phyloP scores from a whole-genome alignment of 1,140 invertebrate genomes.

The Paralvinella palmiformis region DNA sequence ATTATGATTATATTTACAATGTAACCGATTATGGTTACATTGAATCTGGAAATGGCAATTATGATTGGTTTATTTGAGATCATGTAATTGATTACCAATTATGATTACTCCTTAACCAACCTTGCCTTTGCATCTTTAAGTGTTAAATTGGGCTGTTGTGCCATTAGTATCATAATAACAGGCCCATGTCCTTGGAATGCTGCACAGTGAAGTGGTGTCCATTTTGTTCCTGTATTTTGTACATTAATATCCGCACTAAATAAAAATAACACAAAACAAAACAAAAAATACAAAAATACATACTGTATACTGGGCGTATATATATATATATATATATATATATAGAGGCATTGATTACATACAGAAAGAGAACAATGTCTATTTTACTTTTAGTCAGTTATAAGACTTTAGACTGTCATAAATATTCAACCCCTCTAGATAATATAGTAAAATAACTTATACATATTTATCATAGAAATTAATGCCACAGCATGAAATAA shows the following conservation, averaged over 20 bases:
- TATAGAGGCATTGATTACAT: background rate
- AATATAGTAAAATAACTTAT: background rate
- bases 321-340: background rate
- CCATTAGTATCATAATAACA: constrained; percentile 43
- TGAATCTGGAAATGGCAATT: no score
- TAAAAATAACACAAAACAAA: constrained; percentile 6
- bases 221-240: constrained; percentile 40
- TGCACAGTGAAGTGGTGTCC: constrained; percentile 44
- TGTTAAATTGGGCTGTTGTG: constrained; percentile 32
- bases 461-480: background rate
- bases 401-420: background rate
- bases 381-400: background rate
- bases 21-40: no score
- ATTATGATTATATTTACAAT: no score
- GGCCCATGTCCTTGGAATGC: constrained; percentile 46
- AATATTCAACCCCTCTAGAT: background rate
- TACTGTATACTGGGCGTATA: background rate
- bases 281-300: background rate
- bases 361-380: background rate
- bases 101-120: no score
- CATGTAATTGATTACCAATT: no score
- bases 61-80: no score
- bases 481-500: background rate
- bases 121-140: constrained; percentile 36
- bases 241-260: constrained; percentile 40